phyloP scores from a whole-genome alignment of 1,140 invertebrate genomes.

The Pseudomyrmex concolor region DNA sequence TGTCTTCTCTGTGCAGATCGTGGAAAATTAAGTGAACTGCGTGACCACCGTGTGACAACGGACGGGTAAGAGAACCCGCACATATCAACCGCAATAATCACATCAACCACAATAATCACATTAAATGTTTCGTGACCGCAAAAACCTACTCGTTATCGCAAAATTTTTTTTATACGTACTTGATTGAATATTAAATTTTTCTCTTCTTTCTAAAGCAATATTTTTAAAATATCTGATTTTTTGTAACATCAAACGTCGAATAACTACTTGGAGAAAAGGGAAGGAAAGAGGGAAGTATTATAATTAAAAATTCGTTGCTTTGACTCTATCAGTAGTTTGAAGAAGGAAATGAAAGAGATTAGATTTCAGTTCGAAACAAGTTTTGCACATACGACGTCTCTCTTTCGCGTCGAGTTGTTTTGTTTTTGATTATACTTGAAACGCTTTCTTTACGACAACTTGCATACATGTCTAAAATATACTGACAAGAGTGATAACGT shows the following conservation, averaged over 20 bases:
- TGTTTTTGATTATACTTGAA: neutral
- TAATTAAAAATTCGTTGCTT: neutral
- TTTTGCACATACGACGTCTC: neutral
- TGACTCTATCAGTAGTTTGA: neutral
- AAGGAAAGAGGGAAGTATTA: too few relatives aligned
- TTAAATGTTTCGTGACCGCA: neutral
- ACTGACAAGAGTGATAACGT: slow-evolving; percentile 40
- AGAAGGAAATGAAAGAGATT: too few relatives aligned
- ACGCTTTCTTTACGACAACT: neutral
- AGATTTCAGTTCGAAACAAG: neutral
- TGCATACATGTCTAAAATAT: slow-evolving; percentile 1
- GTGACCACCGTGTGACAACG: slow-evolving; percentile 32
- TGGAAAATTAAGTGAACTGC: slow-evolving; percentile 39
- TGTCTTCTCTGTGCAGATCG: neutral
- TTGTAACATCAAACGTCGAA: too few relatives aligned
- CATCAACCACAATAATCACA: slow-evolving; percentile 17
- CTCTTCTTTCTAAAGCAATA: too few relatives aligned
- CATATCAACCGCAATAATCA: neutral
- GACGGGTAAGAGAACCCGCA: slow-evolving; percentile 12
- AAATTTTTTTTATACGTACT: neutral
- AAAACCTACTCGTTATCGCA: neutral
- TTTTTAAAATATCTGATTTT: too few relatives aligned
- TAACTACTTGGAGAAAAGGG: too few relatives aligned
- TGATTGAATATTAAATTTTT: neutral
- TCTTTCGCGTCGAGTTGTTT: neutral